Evolutionary conservation across 2,797 vertebrate species (phyloP), one percentile per base, ranked within the genome.

Genomic region (Myiotriccus ornatus): DNA sequence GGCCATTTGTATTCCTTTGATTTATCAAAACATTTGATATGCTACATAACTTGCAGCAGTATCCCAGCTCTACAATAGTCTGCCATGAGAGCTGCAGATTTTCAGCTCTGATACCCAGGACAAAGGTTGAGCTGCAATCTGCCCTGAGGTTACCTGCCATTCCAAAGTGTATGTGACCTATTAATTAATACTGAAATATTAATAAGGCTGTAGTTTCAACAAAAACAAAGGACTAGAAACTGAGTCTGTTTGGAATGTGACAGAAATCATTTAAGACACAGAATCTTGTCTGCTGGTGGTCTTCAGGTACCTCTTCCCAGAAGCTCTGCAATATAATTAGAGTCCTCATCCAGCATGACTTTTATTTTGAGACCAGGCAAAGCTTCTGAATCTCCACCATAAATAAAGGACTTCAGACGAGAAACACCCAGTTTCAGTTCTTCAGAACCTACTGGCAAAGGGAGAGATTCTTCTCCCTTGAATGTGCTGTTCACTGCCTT

Each of bases 1-100:
- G 65, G n/a, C n/a, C 12, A 23, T 85, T 91, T 57, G 39, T 46
- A 73, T 68, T 49, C 55, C 55, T 93, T 77, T 80, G 44, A 79
- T 97, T 96, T 94, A 96, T 97, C 89, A 70, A 93, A 95, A 94
- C 67, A 47, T 50, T 49, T 41, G 46, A 14, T 34, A 4, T 28
- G 63, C 64, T 91, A 94, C 70, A 59, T 94, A 82, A 79, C 92
- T 96, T 75, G 43, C 90, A 84, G 49, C 64, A 53, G 25, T 32
- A 19, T 62, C 53, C 37, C 83, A 50, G 63, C 30, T 91, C 89
- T 89, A 28, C 65, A 46, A 5, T 78, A 34, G n/a, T 67, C 37
- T 93, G 79, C 74, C 41, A 4, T 41, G 63, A 83, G 62, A 96
- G 62, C 94, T 18, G 9, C 87, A 90, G 63, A 73, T 96, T 97